phyloP scores from a whole-genome alignment of 1,140 invertebrate genomes.

The Zaprionus ghesquierei region DNA sequence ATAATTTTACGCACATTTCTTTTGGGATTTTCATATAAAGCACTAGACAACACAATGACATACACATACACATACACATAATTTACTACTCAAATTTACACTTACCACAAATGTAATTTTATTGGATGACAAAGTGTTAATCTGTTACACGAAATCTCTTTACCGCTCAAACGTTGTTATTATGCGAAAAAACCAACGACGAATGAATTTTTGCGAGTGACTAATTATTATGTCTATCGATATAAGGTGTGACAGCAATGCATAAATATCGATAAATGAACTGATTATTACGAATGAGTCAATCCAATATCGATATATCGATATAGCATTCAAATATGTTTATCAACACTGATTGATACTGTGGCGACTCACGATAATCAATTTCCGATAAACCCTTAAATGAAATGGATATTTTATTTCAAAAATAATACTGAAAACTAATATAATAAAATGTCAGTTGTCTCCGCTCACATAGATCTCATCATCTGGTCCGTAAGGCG shows the following conservation, averaged over 20 bases:
- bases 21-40: conserved; percentile 7
- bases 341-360: neutral
- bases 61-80: neutral
- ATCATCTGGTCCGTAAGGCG: conserved; percentile 85
- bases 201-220: conserved; percentile 24
- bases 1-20: conserved; percentile 38
- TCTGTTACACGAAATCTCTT: conserved; percentile 15
- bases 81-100: conserved; percentile 8
- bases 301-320: neutral
- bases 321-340: neutral
- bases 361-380: neutral
- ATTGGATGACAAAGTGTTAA: conserved; percentile 6
- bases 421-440: too few species aligned
- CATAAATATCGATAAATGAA: neutral
- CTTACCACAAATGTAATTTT: conserved; percentile 37
- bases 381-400: neutral
- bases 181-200: conserved; percentile 27
- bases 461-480: conserved; percentile 84
- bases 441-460: too few species aligned
- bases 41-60: conserved; percentile 13
- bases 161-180: conserved; percentile 22
- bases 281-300: conserved; percentile 1
- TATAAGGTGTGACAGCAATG: neutral
- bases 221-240: conserved; percentile 6
- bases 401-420: too few species aligned